Evolutionary conservation across 2,888 invertebrate genomes (phyloP).

Genomic region (Listrodromus nycthemerus): DNA sequence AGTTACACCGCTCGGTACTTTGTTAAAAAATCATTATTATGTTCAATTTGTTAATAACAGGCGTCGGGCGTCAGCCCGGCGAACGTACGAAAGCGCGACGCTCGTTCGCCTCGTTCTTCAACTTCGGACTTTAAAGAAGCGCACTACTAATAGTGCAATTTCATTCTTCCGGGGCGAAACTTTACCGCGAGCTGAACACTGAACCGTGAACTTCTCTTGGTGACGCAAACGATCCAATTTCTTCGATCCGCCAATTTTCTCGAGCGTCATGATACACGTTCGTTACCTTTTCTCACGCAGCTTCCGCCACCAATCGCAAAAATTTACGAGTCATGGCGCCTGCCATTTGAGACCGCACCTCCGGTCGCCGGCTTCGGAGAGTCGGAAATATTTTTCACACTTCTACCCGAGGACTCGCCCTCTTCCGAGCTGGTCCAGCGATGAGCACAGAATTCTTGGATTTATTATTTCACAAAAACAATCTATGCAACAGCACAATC

Average conservation of each 20-base stretch:
- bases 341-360: not conserved
- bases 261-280: constrained; percentile 27
- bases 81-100: not conserved
- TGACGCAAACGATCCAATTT: constrained; percentile 55
- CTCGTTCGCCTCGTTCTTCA: not conserved
- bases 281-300: constrained; percentile 54
- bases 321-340: constrained; percentile 16
- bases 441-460: not conserved
- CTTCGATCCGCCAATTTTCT: constrained; percentile 58
- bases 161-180: constrained; percentile 40
- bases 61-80: no score
- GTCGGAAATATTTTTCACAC: constrained; percentile 18
- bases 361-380: not conserved
- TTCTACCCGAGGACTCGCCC: not conserved
- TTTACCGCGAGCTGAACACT: constrained; percentile 48
- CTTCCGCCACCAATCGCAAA: constrained; percentile 38
- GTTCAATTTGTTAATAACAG: no score
- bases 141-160: constrained; percentile 38
- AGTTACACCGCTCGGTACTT: no score
- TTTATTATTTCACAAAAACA: no score
- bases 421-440: not conserved
- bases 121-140: constrained; percentile 20
- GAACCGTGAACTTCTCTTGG: constrained; percentile 32
- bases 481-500: no score
- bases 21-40: no score